phyloP scores from a whole-genome alignment of 2,113 vertebrate genomes.

The Nematolebias whitei region DNA sequence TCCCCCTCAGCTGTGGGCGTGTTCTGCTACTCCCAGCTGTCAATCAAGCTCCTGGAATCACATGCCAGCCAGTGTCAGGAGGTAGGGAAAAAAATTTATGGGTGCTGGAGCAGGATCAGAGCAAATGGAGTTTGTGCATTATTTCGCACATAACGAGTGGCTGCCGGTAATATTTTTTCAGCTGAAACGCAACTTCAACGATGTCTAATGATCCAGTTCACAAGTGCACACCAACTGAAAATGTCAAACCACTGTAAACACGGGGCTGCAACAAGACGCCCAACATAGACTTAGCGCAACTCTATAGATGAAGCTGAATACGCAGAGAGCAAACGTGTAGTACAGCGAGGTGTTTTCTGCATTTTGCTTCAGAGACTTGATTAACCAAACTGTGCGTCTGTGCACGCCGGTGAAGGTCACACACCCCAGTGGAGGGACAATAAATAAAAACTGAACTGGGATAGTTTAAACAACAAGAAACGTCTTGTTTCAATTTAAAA shows the following conservation, averaged over 20 bases:
- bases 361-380: neutral
- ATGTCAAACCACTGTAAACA: neutral
- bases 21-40: conserved; percentile 51
- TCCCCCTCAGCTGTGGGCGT: conserved; percentile 62
- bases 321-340: too few species aligned
- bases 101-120: neutral
- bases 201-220: neutral
- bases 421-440: neutral
- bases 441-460: neutral
- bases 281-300: neutral
- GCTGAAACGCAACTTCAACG: neutral
- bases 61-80: conserved; percentile 37
- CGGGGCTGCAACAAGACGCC: neutral
- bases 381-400: neutral
- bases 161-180: neutral
- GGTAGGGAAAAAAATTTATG: neutral
- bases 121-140: neutral
- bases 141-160: neutral
- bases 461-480: neutral
- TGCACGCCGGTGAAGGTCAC: too few species aligned
- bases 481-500: neutral
- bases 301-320: neutral
- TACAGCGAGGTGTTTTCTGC: neutral
- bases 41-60: conserved; percentile 62
- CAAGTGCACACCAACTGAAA: neutral